These are phyloP conservation scores for Caenorhabditis panamensis DNA, from an alignment of 2,888 invertebrate genomes.

Conservation along the genomic window DNA sequence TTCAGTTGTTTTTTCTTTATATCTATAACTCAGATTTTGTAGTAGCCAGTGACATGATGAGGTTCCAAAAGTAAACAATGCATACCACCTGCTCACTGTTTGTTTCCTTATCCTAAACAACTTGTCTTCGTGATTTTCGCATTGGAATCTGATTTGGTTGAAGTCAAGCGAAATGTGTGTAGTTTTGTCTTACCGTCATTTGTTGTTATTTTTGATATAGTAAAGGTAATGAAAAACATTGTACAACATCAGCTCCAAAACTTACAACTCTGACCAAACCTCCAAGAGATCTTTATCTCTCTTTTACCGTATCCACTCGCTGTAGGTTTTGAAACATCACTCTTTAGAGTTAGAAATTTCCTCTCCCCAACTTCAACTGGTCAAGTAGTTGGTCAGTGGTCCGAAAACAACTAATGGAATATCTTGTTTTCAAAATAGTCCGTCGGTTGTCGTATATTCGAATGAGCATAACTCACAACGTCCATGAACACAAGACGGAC, in stretches of 20 bases:
- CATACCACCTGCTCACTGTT: background rate
- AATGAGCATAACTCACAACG: slow-evolving; percentile 56
- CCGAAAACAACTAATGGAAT: slow-evolving; percentile 46
- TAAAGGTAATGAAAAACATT: background rate
- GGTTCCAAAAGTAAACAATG: background rate
- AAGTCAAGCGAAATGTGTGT: background rate
- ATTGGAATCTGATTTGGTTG: background rate
- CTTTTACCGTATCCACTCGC: too few species aligned
- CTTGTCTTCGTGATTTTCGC: background rate
- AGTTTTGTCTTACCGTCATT: background rate
- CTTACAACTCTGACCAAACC: background rate
- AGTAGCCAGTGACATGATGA: background rate
- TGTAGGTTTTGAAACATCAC: too few species aligned
- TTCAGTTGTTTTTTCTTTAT: background rate
- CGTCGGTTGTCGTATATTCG: slow-evolving; percentile 52
- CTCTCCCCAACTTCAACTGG: background rate
- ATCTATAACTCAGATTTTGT: background rate
- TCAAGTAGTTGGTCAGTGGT: background rate
- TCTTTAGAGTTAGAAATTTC: too few species aligned
- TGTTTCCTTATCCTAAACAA: background rate
- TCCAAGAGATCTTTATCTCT: too few species aligned
- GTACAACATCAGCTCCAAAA: background rate
- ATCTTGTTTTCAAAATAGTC: slow-evolving; percentile 55
- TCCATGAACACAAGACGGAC: slow-evolving; percentile 55
- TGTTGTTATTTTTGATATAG: background rate